phyloP scores from a whole-genome alignment of 2,797 vertebrate genomes.

The Chaetodon trifasciatus region DNA sequence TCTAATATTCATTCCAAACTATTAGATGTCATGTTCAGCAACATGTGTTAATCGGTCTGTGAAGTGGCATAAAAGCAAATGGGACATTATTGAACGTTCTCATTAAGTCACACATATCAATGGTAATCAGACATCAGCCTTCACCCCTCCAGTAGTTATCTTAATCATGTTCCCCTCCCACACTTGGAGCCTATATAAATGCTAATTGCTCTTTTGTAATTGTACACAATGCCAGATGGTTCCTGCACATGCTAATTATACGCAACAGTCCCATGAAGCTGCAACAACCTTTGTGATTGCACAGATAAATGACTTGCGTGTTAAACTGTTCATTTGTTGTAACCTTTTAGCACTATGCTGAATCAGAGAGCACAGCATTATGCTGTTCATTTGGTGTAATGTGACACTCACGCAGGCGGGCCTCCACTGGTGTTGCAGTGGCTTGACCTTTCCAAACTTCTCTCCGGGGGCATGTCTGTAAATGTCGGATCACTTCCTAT shows the following conservation, averaged over 20 bases:
- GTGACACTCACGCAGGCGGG: conserved; percentile 49
- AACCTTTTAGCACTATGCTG: conserved; percentile 72
- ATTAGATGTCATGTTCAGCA: conserved; percentile 40
- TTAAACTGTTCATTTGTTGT: conserved; percentile 69
- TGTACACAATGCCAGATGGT: conserved; percentile 57
- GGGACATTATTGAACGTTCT: conserved; percentile 41
- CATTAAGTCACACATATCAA: conserved; percentile 41
- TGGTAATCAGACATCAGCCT: conserved; percentile 43
- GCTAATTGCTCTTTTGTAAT: conserved; percentile 81
- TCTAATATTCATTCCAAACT: conserved; percentile 32
- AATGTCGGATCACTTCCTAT: conserved; percentile 75
- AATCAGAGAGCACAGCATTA: conserved; percentile 50
- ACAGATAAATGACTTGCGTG: conserved; percentile 64
- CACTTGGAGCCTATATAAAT: conserved; percentile 73
- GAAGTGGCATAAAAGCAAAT: conserved; percentile 38
- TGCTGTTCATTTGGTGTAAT: conserved; percentile 66
- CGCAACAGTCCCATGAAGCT: conserved; percentile 52
- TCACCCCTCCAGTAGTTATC: conserved; percentile 56
- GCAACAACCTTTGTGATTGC: conserved; percentile 67
- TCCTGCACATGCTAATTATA: conserved; percentile 59
- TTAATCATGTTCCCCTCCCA: conserved; percentile 37
- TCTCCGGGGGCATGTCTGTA: conserved; percentile 55
- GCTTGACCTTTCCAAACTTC: conserved; percentile 76
- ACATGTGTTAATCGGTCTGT: conserved; percentile 34
- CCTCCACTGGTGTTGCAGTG: conserved; percentile 58